A percentile compares a stretch with the other conserved stretches of the same genome.
These are phyloP conservation scores for Athripsodes cinereus DNA, from an alignment of 2,888 invertebrate genomes.

Conservation along the genomic window DNA sequence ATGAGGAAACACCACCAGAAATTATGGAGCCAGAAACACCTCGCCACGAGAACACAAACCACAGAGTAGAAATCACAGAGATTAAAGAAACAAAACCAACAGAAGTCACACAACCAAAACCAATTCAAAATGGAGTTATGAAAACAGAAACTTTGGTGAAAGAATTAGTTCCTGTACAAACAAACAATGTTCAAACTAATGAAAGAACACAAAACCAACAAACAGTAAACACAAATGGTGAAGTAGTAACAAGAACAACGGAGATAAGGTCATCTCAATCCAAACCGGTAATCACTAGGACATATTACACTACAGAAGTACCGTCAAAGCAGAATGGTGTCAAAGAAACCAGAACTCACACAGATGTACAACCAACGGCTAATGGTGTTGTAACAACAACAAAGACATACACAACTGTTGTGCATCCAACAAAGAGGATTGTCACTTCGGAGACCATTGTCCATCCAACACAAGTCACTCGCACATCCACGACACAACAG, in stretches of 20 bases:
- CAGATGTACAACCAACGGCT: slow-evolving; percentile 12
- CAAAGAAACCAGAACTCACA: slow-evolving; percentile 11
- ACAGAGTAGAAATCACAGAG: slow-evolving; percentile 2
- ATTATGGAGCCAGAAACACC: slow-evolving; percentile 26
- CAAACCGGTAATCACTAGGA: neutral
- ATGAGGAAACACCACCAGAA: slow-evolving; percentile 27
- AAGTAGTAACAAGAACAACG: slow-evolving; percentile 8
- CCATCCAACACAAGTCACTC: slow-evolving; percentile 13
- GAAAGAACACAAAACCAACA: slow-evolving; percentile 1
- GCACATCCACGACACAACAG: slow-evolving; percentile 11
- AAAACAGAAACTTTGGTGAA: slow-evolving; percentile 1
- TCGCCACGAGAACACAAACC: neutral
- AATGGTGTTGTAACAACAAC: slow-evolving; percentile 9
- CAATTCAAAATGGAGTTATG: slow-evolving; percentile 1
- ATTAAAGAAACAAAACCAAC: slow-evolving; percentile 5
- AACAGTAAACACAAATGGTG: neutral
- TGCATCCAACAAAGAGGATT: slow-evolving; percentile 9
- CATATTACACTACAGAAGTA: slow-evolving; percentile 10
- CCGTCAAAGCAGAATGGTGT: slow-evolving; percentile 6
- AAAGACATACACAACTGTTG: slow-evolving; percentile 10
- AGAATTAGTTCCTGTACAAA: slow-evolving; percentile 4
- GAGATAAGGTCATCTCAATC: neutral
- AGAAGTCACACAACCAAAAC: neutral
- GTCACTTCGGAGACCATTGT: slow-evolving; percentile 11
- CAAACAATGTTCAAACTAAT: slow-evolving; percentile 2